phyloP scores from a whole-genome alignment of 2,113 vertebrate species.

The Phalacrocorax pelagicus region DNA sequence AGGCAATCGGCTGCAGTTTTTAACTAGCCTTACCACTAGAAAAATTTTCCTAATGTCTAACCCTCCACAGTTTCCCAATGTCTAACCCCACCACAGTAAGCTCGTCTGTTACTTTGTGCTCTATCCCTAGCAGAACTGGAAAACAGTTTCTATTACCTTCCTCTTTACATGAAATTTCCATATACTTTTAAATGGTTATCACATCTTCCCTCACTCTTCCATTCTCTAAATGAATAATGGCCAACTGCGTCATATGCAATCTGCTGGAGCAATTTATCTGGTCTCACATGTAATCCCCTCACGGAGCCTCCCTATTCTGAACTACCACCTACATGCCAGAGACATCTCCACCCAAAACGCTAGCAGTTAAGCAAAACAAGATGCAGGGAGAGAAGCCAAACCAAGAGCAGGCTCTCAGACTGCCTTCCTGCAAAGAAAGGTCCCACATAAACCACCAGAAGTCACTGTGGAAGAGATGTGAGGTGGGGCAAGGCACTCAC shows the following conservation, averaged over 20 bases:
- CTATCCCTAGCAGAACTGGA: background rate
- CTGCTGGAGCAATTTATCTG: background rate
- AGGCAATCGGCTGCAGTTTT: constrained; percentile 26
- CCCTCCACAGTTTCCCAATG: constrained; percentile 24
- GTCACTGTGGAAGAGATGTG: background rate
- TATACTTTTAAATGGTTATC: constrained; percentile 27
- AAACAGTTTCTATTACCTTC: background rate
- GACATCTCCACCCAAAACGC: background rate
- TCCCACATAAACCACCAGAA: background rate
- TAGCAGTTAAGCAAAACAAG: background rate
- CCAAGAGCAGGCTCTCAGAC: background rate
- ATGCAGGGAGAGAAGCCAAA: background rate
- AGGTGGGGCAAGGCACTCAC: background rate
- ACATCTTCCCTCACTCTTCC: background rate
- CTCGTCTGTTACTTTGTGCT: background rate
- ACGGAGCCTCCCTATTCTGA: background rate
- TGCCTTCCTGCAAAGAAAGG: background rate
- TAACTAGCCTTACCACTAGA: constrained; percentile 40
- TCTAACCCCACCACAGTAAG: constrained; percentile 24
- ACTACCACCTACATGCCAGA: background rate
- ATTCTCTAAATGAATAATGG: background rate
- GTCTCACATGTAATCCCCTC: background rate
- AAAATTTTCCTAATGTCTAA: constrained; percentile 48
- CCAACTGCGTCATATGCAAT: background rate
- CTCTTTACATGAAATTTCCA: constrained; percentile 56